Evolutionary conservation across 2,888 invertebrate genomes (phyloP), one percentile per base, ranked within the genome.

Genomic region (Nebria salina): DNA sequence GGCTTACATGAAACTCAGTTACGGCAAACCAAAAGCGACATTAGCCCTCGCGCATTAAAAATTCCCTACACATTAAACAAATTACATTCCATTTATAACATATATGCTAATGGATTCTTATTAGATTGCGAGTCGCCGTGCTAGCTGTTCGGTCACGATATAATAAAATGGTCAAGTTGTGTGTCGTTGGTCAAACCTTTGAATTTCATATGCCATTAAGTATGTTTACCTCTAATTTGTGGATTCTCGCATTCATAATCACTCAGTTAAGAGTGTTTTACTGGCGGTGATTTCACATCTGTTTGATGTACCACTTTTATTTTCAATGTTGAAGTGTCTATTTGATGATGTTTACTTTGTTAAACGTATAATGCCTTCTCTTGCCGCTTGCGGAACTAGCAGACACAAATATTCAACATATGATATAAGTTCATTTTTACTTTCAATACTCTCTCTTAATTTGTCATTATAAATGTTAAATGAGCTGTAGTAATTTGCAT

Each of bases 61-160:
- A 70, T 70, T 70, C 70, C 15, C 34, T 11, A 70, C 70, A 70
- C 70, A 70, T 70, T 70, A 15, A 26, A 70, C 70, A 70, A 70
- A 70, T 70, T 70, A 70, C 70, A 26, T 70, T 70, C 70, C 70
- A 64, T 75, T 75, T 75, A 26, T 75, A 75, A 43, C 75, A 75
- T 64, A 75, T 42, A 72, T 25, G 75, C 25, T 75, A 76, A 76
- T 76, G 76, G 76, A 76, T 76, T 76, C 76, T 65, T 76, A 65
- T 76, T 76, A 65, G 76, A 76, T 76, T 76, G 65, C 26, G 65
- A 65, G 13, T 43, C 65, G 65, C 65, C 25, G 64, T 75, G 54
- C 65, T 75, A 15, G 65, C 7, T n/a, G 65, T 34, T 65, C 65
- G 65, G 76, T 76, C 43, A 42, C 74, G 41, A 42, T 54, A 54